phyloP scores from a whole-genome alignment of 2,888 invertebrate species.

The Pseudoips prasinana region DNA sequence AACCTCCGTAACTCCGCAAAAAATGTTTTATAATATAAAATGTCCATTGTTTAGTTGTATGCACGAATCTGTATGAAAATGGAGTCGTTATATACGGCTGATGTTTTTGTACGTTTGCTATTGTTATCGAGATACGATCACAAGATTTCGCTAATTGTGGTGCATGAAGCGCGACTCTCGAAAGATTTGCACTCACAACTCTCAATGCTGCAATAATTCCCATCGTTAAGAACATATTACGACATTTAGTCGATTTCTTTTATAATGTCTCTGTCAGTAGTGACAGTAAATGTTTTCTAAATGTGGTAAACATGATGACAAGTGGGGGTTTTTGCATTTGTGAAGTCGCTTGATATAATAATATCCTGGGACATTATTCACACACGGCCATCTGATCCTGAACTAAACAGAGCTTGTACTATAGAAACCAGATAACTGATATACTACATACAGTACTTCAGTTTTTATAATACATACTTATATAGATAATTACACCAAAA shows the following conservation, averaged over 20 bases:
- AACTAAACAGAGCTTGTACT: too few species aligned
- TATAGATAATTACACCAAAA: too few species aligned
- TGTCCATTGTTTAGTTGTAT: constrained; percentile 38
- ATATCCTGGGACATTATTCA: too few species aligned
- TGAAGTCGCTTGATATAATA: too few species aligned
- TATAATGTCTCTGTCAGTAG: constrained; percentile 16
- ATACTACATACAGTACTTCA: too few species aligned
- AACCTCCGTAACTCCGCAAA: constrained; percentile 41
- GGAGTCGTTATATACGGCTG: constrained; percentile 23
- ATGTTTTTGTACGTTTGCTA: constrained; percentile 40
- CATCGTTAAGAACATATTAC: constrained; percentile 44
- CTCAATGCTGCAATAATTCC: constrained; percentile 48
- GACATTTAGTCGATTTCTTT: constrained; percentile 25
- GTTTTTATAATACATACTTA: too few species aligned
- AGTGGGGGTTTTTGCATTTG: too few species aligned
- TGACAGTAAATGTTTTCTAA: constrained; percentile 22
- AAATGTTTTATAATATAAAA: constrained; percentile 31
- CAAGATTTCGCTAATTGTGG: constrained; percentile 58
- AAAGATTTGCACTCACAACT: constrained; percentile 34
- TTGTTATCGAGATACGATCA: constrained; percentile 45
- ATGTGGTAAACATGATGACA: too few species aligned
- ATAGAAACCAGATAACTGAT: too few species aligned
- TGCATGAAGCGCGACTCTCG: constrained; percentile 38
- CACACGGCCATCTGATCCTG: too few species aligned
- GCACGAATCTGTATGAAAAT: constrained; percentile 29